Conservation (phyloP, 2,113 vertebrate species). For the Hassar affinis region DNA sequence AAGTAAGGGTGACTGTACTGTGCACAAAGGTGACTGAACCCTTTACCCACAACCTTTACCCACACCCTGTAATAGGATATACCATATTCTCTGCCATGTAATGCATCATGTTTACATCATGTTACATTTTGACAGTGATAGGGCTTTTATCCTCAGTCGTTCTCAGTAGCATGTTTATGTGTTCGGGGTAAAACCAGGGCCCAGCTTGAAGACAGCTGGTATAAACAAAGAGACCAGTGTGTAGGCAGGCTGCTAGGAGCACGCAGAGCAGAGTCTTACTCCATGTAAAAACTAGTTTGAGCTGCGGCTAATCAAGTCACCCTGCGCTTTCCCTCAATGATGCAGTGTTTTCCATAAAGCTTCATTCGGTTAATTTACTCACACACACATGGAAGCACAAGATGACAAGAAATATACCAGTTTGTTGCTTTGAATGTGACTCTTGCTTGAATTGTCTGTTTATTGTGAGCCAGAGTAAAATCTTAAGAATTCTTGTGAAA, state of each 20-base stretch:
- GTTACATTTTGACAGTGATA: slow-evolving; percentile 50
- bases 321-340: neutral
- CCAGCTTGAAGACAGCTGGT: slow-evolving; percentile 59
- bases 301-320: slow-evolving; percentile 16
- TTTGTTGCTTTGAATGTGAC: neutral
- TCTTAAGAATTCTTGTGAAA: slow-evolving; percentile 29
- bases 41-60: neutral
- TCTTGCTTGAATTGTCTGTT: slow-evolving; percentile 28
- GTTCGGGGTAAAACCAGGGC: slow-evolving; percentile 50
- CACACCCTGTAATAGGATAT: neutral
- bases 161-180: slow-evolving; percentile 42
- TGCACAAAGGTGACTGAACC: neutral
- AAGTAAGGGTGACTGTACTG: neutral
- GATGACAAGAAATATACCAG: neutral
- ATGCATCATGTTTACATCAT: slow-evolving; percentile 26
- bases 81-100: neutral
- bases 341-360: neutral
- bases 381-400: neutral
- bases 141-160: slow-evolving; percentile 28
- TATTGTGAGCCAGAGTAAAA: slow-evolving; percentile 43
- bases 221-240: slow-evolving; percentile 71
- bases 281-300: slow-evolving; percentile 46
- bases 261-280: slow-evolving; percentile 51
- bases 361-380: neutral
- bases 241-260: slow-evolving; percentile 50